A percentile compares a stretch with the other conserved stretches of the same genome.
Evolutionary conservation across 1,140 invertebrate species (phyloP).

Genomic region (Pseudomyrmex gracilis): DNA sequence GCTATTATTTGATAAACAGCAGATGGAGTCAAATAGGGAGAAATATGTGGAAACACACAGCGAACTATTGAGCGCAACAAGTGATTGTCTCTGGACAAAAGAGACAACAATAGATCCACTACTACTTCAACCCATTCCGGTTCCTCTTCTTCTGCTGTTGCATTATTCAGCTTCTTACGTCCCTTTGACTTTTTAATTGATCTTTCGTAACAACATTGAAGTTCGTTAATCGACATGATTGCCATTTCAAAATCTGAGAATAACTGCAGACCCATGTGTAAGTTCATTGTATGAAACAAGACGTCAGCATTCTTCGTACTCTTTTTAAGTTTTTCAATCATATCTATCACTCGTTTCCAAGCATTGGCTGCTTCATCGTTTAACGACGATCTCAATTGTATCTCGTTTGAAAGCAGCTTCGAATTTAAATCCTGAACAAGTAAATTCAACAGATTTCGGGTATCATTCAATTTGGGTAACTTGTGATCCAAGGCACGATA

Average conservation of each 20-base stretch:
- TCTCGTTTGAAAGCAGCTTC: conserved; percentile 83
- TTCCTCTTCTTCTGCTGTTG: conserved; percentile 85
- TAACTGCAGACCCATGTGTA: conserved; percentile 90
- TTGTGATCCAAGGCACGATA: conserved; percentile 88
- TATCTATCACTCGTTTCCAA: conserved; percentile 87
- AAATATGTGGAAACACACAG: conserved; percentile 90
- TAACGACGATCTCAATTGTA: conserved; percentile 84
- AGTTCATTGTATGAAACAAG: conserved; percentile 88
- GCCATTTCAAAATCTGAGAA: conserved; percentile 90
- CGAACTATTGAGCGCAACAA: conserved; percentile 89
- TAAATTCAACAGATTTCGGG: conserved; percentile 86
- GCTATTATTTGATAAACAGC: conserved; percentile 90
- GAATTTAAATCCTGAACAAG: conserved; percentile 86
- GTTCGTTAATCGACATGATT: conserved; percentile 88
- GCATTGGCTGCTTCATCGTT: conserved; percentile 85
- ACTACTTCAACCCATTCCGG: conserved; percentile 93
- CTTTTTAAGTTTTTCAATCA: conserved; percentile 84
- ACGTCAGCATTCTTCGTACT: conserved; percentile 77
- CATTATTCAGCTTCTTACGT: conserved; percentile 73
- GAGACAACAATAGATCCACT: conserved; percentile 90
- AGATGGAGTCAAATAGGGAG: conserved; percentile 88
- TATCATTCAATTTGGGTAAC: conserved; percentile 87
- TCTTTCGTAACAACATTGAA: conserved; percentile 89
- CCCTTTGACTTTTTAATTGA: conserved; percentile 84
- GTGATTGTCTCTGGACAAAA: conserved; percentile 90